phyloP scores from a whole-genome alignment of 2,113 vertebrate genomes.

The Fulmarus glacialis region DNA sequence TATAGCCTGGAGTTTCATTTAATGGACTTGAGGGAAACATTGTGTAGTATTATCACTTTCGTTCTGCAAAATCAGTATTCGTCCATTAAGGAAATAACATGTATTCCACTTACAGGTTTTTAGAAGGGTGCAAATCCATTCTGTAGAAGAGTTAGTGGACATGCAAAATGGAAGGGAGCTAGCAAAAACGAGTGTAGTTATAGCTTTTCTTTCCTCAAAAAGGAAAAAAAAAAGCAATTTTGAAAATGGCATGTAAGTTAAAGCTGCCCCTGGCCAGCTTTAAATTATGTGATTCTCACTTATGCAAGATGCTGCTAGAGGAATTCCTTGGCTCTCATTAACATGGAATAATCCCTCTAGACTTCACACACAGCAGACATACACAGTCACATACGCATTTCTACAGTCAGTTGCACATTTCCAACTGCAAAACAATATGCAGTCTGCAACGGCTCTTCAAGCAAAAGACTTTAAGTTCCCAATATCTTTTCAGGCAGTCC shows the following conservation, averaged over 20 bases:
- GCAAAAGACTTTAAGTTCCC: not conserved
- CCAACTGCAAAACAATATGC: conserved; percentile 14
- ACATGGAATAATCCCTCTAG: conserved; percentile 67
- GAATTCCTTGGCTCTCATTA: conserved; percentile 76
- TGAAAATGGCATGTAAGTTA: conserved; percentile 47
- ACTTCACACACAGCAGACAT: conserved; percentile 68
- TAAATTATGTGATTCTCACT: conserved; percentile 77
- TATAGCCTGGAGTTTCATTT: conserved; percentile 14
- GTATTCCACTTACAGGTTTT: conserved; percentile 1
- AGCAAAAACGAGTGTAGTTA: not conserved
- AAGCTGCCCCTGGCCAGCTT: conserved; percentile 60
- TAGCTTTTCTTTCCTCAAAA: not conserved
- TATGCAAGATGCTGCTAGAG: conserved; percentile 62
- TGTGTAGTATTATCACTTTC: not conserved
- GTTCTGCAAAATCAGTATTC: conserved; percentile 25
- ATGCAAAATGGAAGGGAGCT: not conserved
- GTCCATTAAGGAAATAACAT: conserved; percentile 7
- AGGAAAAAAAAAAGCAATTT: not conserved
- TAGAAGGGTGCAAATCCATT: not conserved
- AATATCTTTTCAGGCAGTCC: not conserved
- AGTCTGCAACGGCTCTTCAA: not conserved
- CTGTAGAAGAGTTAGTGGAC: not conserved
- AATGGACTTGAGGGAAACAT: not conserved
- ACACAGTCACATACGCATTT: conserved; percentile 50
- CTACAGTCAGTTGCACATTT: conserved; percentile 27